Evolutionary conservation across 2,888 invertebrate genomes (phyloP).

Genomic region (Drosophila mettleri): DNA sequence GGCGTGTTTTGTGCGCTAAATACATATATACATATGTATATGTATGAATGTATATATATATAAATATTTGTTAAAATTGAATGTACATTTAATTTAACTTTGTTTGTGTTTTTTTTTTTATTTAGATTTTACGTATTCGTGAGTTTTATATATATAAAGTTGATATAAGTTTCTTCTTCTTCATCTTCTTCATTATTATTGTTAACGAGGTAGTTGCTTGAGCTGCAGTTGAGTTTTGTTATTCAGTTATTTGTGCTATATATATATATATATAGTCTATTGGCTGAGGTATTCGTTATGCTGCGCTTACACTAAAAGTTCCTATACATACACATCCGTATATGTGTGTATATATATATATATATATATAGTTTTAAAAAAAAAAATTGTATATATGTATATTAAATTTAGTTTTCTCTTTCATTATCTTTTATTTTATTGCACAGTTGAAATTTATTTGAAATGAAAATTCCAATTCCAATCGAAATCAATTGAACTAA

Average conservation of each 20-base stretch:
- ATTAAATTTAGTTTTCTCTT: slow-evolving; percentile 28
- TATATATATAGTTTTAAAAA: slow-evolving; percentile 8
- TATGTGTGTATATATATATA: slow-evolving; percentile 26
- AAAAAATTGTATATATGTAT: slow-evolving; percentile 26
- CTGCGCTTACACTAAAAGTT: slow-evolving; percentile 41
- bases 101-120: slow-evolving; percentile 43
- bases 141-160: slow-evolving; percentile 33
- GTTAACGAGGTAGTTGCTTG: slow-evolving; percentile 75
- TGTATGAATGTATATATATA: slow-evolving; percentile 61
- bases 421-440: slow-evolving; percentile 43
- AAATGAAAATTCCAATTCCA: slow-evolving; percentile 39
- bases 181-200: slow-evolving; percentile 40
- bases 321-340: slow-evolving; percentile 23
- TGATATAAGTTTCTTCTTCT: slow-evolving; percentile 29
- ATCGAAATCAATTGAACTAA: slow-evolving; percentile 70
- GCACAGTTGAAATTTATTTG: slow-evolving; percentile 59
- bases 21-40: slow-evolving; percentile 17
- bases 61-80: slow-evolving; percentile 66
- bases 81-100: slow-evolving; percentile 73
- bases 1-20: slow-evolving; percentile 24
- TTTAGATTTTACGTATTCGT: slow-evolving; percentile 68
- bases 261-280: slow-evolving; percentile 9
- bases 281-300: slow-evolving; percentile 49
- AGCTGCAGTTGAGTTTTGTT: slow-evolving; percentile 47
- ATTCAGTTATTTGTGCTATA: slow-evolving; percentile 17